phyloP scores from a whole-genome alignment of 2,888 invertebrate species.

The Pollenia angustigena region DNA sequence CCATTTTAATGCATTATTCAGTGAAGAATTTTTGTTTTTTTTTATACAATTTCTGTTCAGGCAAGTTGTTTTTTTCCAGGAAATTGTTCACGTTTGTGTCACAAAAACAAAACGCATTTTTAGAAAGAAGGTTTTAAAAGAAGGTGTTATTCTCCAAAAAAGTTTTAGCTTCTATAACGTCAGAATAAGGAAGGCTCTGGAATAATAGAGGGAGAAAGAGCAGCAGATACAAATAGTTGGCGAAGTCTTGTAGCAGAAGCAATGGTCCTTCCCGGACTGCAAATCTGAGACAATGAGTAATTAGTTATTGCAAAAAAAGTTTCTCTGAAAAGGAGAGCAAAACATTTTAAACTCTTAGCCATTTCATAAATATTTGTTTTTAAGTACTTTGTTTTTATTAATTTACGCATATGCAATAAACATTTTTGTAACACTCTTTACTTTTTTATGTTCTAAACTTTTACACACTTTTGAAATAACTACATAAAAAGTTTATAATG shows the following conservation, averaged over 20 bases:
- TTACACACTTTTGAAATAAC: slow-evolving; percentile 19
- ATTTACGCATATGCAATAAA: not conserved
- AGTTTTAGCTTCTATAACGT: too few species aligned
- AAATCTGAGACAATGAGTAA: too few species aligned
- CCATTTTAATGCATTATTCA: not conserved
- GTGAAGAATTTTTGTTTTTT: not conserved
- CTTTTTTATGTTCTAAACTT: not conserved
- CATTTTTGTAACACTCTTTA: slow-evolving; percentile 1
- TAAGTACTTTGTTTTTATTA: too few species aligned
- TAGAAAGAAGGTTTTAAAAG: not conserved
- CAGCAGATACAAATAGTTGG: too few species aligned
- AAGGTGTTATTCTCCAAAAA: not conserved
- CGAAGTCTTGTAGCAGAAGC: too few species aligned
- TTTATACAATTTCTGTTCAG: not conserved
- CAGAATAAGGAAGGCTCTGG: not conserved
- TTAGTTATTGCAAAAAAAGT: too few species aligned
- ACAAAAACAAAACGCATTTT: slow-evolving; percentile 24
- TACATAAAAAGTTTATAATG: slow-evolving; percentile 32
- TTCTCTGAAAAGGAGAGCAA: too few species aligned
- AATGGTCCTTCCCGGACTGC: too few species aligned
- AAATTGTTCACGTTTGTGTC: slow-evolving; percentile 13
- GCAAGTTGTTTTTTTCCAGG: not conserved
- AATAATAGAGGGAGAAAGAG: not conserved
- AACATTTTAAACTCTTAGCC: too few species aligned
- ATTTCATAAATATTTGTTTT: too few species aligned